phyloP scores from a whole-genome alignment of 2,113 vertebrate genomes.

The Aramus guarauna region DNA sequence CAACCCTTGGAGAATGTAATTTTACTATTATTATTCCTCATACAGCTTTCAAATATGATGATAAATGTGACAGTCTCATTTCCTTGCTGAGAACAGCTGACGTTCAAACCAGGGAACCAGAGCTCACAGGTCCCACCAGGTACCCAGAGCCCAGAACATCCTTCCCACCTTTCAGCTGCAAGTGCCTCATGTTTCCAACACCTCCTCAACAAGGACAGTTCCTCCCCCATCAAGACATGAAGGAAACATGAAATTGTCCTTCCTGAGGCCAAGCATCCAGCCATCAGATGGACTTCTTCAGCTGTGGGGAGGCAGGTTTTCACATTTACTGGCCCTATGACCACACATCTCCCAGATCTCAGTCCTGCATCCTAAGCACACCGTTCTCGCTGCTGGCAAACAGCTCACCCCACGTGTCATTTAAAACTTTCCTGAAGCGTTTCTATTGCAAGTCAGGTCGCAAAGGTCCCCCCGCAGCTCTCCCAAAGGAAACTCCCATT shows the following conservation, averaged over 20 bases:
- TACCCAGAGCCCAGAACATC: neutral
- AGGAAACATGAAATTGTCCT: neutral
- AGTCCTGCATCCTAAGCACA: neutral
- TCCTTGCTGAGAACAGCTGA: neutral
- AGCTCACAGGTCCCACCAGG: neutral
- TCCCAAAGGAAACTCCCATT: neutral
- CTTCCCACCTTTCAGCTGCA: neutral
- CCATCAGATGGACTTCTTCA: neutral
- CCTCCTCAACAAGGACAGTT: neutral
- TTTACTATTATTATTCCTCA: neutral
- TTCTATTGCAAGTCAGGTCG: neutral
- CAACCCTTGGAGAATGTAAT: neutral
- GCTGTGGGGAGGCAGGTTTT: neutral
- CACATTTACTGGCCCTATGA: neutral
- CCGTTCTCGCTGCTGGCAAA: neutral
- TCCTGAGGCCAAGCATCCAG: neutral
- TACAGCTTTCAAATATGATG: neutral
- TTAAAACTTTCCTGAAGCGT: neutral
- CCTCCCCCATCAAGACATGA: neutral
- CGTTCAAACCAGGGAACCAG: neutral
- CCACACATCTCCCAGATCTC: neutral
- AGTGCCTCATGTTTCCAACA: neutral
- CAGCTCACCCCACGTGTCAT: fast-evolving
- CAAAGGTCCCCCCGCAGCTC: neutral
- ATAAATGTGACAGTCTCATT: neutral